These are phyloP conservation scores for Mirza zaza DNA, from an alignment of 2,113 vertebrate species.

Conservation along the genomic window DNA sequence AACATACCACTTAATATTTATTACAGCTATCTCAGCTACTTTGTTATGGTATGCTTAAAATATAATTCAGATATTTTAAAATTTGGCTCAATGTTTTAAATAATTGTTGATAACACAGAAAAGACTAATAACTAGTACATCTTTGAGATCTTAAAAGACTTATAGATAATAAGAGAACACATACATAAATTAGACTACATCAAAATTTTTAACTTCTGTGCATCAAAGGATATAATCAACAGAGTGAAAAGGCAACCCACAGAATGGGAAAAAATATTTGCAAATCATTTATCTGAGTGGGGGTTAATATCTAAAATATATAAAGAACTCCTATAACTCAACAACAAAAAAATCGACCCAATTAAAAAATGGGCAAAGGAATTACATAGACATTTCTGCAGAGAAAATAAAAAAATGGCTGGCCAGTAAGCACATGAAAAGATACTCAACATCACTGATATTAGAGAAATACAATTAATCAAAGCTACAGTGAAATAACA, in stretches of 20 bases:
- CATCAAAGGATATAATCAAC: not conserved
- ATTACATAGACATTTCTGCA: not conserved
- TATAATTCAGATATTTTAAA: constrained; percentile 24
- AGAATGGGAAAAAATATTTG: not conserved
- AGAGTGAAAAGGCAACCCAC: not conserved
- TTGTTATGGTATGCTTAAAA: constrained; percentile 14
- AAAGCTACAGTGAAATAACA: not conserved
- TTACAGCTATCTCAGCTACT: not conserved
- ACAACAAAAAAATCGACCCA: not conserved
- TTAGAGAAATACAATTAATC: not conserved
- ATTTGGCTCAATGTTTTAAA: not conserved
- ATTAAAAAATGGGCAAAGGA: not conserved
- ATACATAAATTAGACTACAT: not conserved
- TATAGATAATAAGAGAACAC: not conserved
- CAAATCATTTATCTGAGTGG: not conserved
- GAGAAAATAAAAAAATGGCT: not conserved
- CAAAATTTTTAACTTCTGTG: not conserved
- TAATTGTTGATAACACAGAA: not conserved
- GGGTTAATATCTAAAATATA: not conserved
- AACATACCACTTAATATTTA: not conserved
- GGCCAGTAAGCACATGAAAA: not conserved
- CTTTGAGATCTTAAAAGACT: constrained; percentile 2
- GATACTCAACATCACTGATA: not conserved
- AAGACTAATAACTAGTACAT: not conserved
- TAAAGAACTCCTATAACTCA: not conserved